These are phyloP conservation scores for Chrysopilus asiliformis DNA, from an alignment of 2,888 invertebrate species.

Conservation along the genomic window DNA sequence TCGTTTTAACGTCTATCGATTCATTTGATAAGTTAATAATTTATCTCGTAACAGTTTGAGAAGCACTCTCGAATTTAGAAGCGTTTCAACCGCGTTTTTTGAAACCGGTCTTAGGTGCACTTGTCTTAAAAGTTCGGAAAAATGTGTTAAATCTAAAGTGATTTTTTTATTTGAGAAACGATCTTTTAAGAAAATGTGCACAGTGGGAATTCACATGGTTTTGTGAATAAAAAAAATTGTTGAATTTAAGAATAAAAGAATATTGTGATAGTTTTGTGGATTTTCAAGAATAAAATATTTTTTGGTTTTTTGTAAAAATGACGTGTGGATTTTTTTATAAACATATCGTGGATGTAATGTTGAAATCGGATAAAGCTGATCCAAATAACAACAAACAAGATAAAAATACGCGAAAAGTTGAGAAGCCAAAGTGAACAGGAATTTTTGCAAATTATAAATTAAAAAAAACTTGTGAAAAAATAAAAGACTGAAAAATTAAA, in stretches of 20 bases:
- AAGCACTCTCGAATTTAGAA: too few species aligned
- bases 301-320: constrained; percentile 23
- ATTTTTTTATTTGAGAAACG: not conserved
- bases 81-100: too few species aligned
- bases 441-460: too few species aligned
- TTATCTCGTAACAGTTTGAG: too few species aligned
- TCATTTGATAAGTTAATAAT: too few species aligned
- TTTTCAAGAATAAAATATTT: not conserved
- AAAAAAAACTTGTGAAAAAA: constrained; percentile 10
- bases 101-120: constrained; percentile 8
- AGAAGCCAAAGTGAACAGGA: too few species aligned
- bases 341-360: constrained; percentile 29
- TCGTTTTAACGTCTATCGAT: too few species aligned
- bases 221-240: not conserved
- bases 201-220: constrained; percentile 3
- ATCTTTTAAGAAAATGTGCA: constrained; percentile 7
- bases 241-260: constrained; percentile 1
- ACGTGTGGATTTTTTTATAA: constrained; percentile 33
- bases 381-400: constrained; percentile 12
- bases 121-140: constrained; percentile 6
- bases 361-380: constrained; percentile 20
- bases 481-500: constrained; percentile 14
- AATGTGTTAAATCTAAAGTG: constrained; percentile 2
- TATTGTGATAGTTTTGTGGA: not conserved
- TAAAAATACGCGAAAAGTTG: too few species aligned